Conservation (phyloP, 2,888 invertebrate species). For the Oscheius sp. region DNA sequence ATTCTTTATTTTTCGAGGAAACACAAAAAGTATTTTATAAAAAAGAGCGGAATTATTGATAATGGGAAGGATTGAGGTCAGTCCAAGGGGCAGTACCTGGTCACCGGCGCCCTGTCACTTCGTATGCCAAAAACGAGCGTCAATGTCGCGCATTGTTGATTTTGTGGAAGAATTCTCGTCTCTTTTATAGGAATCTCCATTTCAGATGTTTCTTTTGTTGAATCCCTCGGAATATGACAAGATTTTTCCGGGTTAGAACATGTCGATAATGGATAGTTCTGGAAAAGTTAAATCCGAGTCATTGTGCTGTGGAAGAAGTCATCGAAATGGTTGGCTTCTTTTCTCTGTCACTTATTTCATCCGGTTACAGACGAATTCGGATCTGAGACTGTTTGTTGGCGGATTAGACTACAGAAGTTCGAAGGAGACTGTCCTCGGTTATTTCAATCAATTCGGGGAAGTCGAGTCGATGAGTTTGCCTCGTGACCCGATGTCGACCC, state of each 20-base stretch:
- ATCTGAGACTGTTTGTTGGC: neutral
- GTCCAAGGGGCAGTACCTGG: constrained; percentile 20
- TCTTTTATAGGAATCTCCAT: no score
- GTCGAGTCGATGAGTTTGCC: neutral
- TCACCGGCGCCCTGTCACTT: constrained; percentile 14
- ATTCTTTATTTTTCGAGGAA: no score
- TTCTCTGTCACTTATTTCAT: no score
- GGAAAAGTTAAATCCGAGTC: no score
- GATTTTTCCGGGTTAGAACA: no score
- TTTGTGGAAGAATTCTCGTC: neutral
- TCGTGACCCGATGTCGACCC: neutral
- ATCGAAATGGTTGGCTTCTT: no score
- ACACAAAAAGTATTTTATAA: neutral
- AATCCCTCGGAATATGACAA: no score
- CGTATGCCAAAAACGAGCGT: constrained; percentile 32
- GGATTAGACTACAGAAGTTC: neutral
- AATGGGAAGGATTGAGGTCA: neutral
- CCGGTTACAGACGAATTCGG: neutral
- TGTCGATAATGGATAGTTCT: no score
- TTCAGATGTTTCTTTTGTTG: no score
- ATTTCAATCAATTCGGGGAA: neutral
- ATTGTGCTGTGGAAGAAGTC: no score
- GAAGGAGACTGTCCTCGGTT: neutral
- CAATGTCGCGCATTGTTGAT: constrained; percentile 23
- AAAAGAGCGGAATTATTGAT: neutral